A percentile compares a stretch with the other conserved stretches of the same genome.
Evolutionary conservation across 2,797 vertebrate genomes (phyloP).

Genomic region (Balearica regulorum): DNA sequence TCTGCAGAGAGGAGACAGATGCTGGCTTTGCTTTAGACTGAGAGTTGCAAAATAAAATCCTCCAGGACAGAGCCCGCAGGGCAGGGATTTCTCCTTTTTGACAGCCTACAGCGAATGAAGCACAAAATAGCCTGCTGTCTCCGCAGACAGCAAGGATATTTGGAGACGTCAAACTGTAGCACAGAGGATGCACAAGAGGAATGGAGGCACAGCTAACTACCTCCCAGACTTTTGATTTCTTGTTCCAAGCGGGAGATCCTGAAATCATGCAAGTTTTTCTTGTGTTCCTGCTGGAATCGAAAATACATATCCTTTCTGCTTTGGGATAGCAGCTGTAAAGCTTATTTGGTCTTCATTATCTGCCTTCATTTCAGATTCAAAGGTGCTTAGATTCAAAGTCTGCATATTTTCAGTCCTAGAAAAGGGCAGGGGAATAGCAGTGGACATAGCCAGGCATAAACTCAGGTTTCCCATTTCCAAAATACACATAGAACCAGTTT

Average conservation of each 20-base stretch:
- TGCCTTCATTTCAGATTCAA: neutral
- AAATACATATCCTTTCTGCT: neutral
- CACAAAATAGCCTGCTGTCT: slow-evolving; percentile 55
- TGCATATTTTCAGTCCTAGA: neutral
- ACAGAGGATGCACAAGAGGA: slow-evolving; percentile 35
- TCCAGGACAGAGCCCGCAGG: slow-evolving; percentile 19
- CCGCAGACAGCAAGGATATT: slow-evolving; percentile 36
- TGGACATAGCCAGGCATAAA: neutral
- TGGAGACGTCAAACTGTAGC: slow-evolving; percentile 37
- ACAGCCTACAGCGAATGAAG: slow-evolving; percentile 50
- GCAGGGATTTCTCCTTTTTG: slow-evolving; percentile 47
- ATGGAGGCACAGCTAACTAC: slow-evolving; percentile 36
- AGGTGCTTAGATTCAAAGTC: neutral
- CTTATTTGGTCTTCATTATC: neutral
- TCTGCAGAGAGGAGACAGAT: neutral
- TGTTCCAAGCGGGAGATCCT: neutral
- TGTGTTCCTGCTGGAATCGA: neutral
- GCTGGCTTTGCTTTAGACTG: neutral
- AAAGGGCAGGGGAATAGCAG: neutral
- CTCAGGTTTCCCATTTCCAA: neutral
- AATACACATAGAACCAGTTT: neutral
- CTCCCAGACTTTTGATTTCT: slow-evolving; percentile 13
- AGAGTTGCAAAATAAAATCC: slow-evolving; percentile 9
- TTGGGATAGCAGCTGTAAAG: neutral
- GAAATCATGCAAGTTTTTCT: slow-evolving; percentile 15